phyloP scores from a whole-genome alignment of 2,113 vertebrate genomes.

The Grammomys surdaster region DNA sequence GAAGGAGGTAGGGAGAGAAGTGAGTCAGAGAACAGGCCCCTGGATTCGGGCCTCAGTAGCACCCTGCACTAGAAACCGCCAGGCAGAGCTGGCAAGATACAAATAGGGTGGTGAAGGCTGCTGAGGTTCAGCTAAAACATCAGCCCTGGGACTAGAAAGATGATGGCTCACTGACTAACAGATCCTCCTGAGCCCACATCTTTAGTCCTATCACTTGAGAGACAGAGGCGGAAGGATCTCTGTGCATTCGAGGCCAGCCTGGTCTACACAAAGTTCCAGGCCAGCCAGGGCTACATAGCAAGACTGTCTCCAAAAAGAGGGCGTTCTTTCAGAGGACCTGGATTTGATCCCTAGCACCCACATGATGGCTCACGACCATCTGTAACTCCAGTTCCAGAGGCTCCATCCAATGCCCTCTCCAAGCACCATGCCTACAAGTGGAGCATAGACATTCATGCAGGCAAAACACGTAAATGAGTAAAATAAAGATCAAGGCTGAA shows the following conservation, averaged over 20 bases:
- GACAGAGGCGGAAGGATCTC: background rate
- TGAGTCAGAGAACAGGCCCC: background rate
- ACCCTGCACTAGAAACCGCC: accelerated
- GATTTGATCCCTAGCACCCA: background rate
- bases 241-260: background rate
- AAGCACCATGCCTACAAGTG: background rate
- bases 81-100: background rate
- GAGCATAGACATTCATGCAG: background rate
- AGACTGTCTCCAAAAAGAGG: background rate
- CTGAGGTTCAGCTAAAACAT: background rate
- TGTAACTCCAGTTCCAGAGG: background rate
- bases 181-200: background rate
- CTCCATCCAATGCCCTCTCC: background rate
- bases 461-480: background rate
- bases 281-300: too few relatives aligned
- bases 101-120: accelerated
- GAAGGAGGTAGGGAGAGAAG: background rate
- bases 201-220: background rate
- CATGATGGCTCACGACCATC: background rate
- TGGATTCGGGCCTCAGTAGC: background rate
- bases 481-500: background rate
- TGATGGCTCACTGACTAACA: background rate
- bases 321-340: background rate
- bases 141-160: background rate
- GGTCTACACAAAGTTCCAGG: background rate